Base-by-base conservation (phyloP, 1,140 invertebrate species). In the Grapholita molesta region DNA sequence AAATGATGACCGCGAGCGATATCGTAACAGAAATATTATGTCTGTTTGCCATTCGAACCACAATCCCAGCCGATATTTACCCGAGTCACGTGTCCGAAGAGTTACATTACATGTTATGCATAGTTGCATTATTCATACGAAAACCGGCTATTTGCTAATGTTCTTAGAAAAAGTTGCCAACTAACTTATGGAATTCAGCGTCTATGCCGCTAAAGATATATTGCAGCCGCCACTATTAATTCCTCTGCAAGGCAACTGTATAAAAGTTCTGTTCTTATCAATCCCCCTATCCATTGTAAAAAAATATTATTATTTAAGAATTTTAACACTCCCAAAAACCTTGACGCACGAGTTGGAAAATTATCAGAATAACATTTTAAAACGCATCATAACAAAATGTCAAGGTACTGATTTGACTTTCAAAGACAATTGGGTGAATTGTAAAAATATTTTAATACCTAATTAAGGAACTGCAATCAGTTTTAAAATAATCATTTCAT, bases 61-160 rank as follows among this genome's bases (percentile, higher is more conserved):
- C 33, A 53, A 23, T 82, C 81, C 84, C 77, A 52, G 48, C 72
- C 81, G 69, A 70, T 82, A 85, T 80, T 76, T 79, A 81, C 78
- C 64, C 73, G n/a, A 61, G 76, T 87, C 86, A 87, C 86, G 85
- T 80, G 78, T 77, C 42, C 67, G 70, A n/a, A n/a, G 83, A 81
- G 83, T 82, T 82, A 82, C 83, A 83, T 72, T 77, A 77, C 71
- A 77, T 76, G 77, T 83, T 88, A 83, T 79, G 78, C 85, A 86
- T 87, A 78, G 48, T 71, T 84, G 78, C 78, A 87, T 86, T 80
- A 86, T 86, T 86, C 82, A 86, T 85, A 66, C 66, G 38, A 48
- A 35, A 75, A 69, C 28, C 42, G 66, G 69, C 73, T 68, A 72
- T 74, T 70, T 68, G 53, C 67, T 72, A 70, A 66, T 42, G 69